phyloP scores from a whole-genome alignment of 23 tunicate genomes.

The Ciona savignyi region DNA sequence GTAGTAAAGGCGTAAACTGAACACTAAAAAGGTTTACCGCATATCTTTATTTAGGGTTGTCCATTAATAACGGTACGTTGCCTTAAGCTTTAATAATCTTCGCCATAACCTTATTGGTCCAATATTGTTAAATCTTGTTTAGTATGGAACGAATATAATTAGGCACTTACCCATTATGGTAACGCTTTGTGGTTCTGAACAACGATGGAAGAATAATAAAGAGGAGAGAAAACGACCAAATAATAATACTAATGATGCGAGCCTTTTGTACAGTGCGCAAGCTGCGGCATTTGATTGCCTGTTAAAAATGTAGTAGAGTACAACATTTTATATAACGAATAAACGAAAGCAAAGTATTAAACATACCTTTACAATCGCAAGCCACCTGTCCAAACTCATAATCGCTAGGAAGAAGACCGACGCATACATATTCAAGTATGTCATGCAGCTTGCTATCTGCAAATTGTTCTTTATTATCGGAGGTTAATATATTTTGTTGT shows the following conservation, averaged over 20 bases:
- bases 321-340: too few species aligned
- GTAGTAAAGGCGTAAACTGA: too few species aligned
- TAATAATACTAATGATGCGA: slow-evolving; percentile 11
- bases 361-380: slow-evolving; percentile 68
- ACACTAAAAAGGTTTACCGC: too few species aligned
- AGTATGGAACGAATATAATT: neutral
- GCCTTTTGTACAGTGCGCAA: slow-evolving; percentile 46
- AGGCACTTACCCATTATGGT: neutral
- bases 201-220: slow-evolving; percentile 39
- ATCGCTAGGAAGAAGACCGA: slow-evolving; percentile 71
- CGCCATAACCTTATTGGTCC: too few species aligned
- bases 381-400: slow-evolving; percentile 73
- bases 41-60: too few species aligned
- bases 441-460: slow-evolving; percentile 60
- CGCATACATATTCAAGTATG: slow-evolving; percentile 66
- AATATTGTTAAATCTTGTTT: neutral
- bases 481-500: too few species aligned
- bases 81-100: too few species aligned
- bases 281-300: slow-evolving; percentile 46
- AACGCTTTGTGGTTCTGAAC: slow-evolving; percentile 10
- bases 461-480: too few species aligned
- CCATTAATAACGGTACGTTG: too few species aligned
- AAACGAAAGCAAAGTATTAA: too few species aligned
- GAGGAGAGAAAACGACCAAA: slow-evolving; percentile 29
- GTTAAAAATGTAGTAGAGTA: neutral